Conservation (phyloP, 2,888 invertebrate genomes). For the Griposia aprilina region DNA sequence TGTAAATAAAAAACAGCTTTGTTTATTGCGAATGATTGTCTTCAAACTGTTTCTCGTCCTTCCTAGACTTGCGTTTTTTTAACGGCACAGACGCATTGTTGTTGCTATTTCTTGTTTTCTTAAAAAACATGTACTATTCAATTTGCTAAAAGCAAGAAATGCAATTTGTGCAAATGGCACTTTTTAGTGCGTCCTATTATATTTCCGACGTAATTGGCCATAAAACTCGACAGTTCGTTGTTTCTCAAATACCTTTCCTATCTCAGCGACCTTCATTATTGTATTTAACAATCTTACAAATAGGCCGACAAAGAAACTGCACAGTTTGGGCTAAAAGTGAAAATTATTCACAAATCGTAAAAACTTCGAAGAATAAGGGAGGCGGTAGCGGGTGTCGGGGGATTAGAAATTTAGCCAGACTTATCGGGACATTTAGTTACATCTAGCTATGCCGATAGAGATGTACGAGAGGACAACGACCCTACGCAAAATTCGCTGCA, state of each 20-base stretch:
- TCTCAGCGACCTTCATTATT: conserved; percentile 69
- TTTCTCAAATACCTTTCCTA: conserved; percentile 72
- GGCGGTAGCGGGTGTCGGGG: conserved; percentile 47
- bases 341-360: conserved; percentile 70
- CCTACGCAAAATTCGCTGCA: conserved; percentile 91
- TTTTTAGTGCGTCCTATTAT: conserved; percentile 79
- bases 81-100: conserved; percentile 63
- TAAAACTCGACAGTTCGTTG: conserved; percentile 76
- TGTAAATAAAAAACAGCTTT: conserved; percentile 59
- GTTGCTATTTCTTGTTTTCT: conserved; percentile 50
- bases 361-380: conserved; percentile 60
- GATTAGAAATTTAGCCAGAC: conserved; percentile 77
- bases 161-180: conserved; percentile 86
- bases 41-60: conserved; percentile 66
- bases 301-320: conserved; percentile 78
- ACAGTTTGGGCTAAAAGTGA: conserved; percentile 79
- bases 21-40: conserved; percentile 58
- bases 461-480: conserved; percentile 87
- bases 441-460: conserved; percentile 73
- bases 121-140: conserved; percentile 70
- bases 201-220: conserved; percentile 75
- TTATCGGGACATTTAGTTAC: conserved; percentile 72
- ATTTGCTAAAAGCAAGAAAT: conserved; percentile 75
- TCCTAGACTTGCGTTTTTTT: conserved; percentile 79
- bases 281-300: conserved; percentile 72